Evolutionary conservation across 2,888 invertebrate genomes (phyloP).

Genomic region (Apodemia mormo): DNA sequence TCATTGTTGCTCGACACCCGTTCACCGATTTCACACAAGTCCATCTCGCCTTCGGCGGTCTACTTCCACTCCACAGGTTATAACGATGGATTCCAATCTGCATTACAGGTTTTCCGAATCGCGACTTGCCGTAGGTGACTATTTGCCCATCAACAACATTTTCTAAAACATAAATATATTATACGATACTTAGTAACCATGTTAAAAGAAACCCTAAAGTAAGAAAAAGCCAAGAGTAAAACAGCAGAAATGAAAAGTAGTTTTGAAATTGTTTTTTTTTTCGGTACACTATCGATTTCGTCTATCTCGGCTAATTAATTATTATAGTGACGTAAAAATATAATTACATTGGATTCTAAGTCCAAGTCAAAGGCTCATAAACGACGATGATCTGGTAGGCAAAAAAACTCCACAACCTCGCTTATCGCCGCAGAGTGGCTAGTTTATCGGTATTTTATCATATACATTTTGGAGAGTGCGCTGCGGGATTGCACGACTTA

Average conservation of each 20-base stretch:
- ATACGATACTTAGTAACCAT: neutral
- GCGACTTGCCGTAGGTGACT: constrained; percentile 44
- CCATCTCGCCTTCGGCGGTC: constrained; percentile 43
- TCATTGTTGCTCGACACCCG: constrained; percentile 41
- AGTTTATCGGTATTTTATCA: no score
- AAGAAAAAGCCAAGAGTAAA: neutral
- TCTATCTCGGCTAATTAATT: no score
- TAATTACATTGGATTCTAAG: no score
- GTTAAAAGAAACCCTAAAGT: neutral
- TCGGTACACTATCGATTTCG: no score
- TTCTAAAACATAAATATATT: constrained; percentile 30
- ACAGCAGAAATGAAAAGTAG: neutral
- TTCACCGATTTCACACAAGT: constrained; percentile 34
- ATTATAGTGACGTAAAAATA: no score
- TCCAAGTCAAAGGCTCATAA: no score
- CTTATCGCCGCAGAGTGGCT: no score
- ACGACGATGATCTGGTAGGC: no score
- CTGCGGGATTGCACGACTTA: no score
- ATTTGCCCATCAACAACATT: constrained; percentile 4
- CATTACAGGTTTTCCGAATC: constrained; percentile 52
- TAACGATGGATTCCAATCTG: constrained; percentile 53
- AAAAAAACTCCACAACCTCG: no score
- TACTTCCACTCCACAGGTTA: constrained; percentile 50
- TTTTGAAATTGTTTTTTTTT: no score
- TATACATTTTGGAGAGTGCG: no score